Conservation (phyloP, 37 sponge, comb jelly and placozoan genomes). For the Oscarella lobularis region DNA sequence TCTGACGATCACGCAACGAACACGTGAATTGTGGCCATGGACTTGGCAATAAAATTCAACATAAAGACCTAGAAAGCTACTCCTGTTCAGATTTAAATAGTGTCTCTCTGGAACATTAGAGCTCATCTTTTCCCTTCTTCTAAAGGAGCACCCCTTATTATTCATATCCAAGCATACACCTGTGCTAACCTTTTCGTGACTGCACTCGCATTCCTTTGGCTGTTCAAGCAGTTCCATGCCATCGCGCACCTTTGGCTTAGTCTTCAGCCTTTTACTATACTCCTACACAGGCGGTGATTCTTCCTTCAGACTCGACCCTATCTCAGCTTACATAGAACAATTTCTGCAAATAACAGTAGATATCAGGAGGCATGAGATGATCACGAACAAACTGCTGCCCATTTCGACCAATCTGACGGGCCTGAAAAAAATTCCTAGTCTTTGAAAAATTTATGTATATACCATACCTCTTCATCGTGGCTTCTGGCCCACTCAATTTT, state of each 20-base stretch:
- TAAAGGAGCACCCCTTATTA: background rate
- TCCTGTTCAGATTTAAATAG: too few species aligned
- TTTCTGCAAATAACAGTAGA: constrained; percentile 67
- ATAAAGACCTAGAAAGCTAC: too few species aligned
- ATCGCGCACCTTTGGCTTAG: constrained; percentile 18
- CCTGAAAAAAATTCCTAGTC: constrained; percentile 7
- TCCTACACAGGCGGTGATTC: constrained; percentile 26
- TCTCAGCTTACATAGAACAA: constrained; percentile 47
- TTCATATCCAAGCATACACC: background rate
- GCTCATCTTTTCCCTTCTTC: background rate
- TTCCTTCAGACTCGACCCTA: background rate
- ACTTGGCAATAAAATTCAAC: too few species aligned
- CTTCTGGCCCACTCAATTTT: constrained; percentile 69
- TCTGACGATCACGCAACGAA: too few species aligned
- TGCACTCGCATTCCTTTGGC: background rate
- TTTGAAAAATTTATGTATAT: background rate
- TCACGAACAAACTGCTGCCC: constrained; percentile 50
- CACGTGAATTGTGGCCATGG: too few species aligned
- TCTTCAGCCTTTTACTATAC: constrained; percentile 36
- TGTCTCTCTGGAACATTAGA: background rate
- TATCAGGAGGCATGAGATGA: constrained; percentile 59
- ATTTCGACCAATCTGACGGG: constrained; percentile 56
- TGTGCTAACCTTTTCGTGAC: background rate
- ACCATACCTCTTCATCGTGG: constrained; percentile 56
- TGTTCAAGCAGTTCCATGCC: constrained; percentile 53